Evolutionary conservation across 2,797 vertebrate genomes (phyloP).

Genomic region (Muscicapa striata): DNA sequence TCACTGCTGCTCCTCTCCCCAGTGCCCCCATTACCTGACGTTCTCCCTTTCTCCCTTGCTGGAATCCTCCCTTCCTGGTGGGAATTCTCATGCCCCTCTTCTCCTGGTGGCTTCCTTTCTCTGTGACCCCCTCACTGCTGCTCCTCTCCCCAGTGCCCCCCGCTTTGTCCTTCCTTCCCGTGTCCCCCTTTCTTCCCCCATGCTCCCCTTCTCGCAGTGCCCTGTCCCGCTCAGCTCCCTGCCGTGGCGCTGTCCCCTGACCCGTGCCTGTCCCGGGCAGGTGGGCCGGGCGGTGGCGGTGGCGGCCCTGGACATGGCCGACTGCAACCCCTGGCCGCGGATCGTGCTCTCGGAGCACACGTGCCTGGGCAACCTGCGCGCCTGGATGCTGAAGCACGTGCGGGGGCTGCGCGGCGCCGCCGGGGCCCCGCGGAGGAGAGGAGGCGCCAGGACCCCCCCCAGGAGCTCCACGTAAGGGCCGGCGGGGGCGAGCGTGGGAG

Average conservation of each 20-base stretch:
- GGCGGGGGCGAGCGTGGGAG: not conserved
- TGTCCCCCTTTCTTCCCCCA: not conserved
- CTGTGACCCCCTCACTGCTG: not conserved
- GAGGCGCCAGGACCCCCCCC: slow-evolving; percentile 78
- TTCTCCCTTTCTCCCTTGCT: not conserved
- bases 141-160: not conserved
- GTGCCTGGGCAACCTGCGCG: slow-evolving; percentile 90
- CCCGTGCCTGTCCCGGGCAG: slow-evolving; percentile 64
- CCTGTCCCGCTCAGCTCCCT: not conserved
- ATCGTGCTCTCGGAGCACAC: slow-evolving; percentile 92
- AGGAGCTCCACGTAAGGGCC: slow-evolving; percentile 84
- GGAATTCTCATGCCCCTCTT: not conserved
- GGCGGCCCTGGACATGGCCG: slow-evolving; percentile 91
- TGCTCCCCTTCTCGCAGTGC: too few species aligned
- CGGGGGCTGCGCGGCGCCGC: slow-evolving; percentile 84
- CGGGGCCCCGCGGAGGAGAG: slow-evolving; percentile 69
- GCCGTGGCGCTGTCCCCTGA: too few species aligned
- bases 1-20: not conserved
- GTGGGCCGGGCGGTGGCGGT: slow-evolving; percentile 91
- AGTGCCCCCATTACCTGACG: not conserved
- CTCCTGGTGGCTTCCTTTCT: not conserved
- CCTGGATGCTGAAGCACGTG: slow-evolving; percentile 93
- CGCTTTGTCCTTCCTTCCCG: not conserved
- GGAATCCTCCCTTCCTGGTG: too few species aligned
- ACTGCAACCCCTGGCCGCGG: slow-evolving; percentile 94